phyloP scores from a whole-genome alignment of 2,888 invertebrate genomes.

The Coenonympha glycerion region DNA sequence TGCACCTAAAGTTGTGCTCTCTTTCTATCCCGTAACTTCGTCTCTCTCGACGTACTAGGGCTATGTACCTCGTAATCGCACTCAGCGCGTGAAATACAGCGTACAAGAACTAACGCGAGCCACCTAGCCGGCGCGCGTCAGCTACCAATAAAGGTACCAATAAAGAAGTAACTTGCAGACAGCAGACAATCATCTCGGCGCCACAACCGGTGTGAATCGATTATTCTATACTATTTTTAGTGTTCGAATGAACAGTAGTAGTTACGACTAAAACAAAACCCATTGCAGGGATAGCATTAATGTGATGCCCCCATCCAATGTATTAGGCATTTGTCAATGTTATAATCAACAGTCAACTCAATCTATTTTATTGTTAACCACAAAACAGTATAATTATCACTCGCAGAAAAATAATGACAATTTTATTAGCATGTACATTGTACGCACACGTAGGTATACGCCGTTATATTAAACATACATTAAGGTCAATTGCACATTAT shows the following conservation, averaged over 20 bases:
- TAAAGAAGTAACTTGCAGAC: neutral
- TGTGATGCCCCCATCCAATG: no score
- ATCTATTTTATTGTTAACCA: neutral
- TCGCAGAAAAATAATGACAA: neutral
- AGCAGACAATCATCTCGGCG: neutral
- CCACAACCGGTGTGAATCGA: neutral
- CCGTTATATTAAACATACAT: constrained; percentile 4
- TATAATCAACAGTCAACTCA: no score
- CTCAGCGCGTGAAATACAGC: no score
- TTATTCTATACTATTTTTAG: neutral
- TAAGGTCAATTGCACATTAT: constrained; percentile 2
- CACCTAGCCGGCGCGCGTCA: neutral
- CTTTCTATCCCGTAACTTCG: no score
- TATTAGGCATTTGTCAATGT: no score
- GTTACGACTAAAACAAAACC: no score
- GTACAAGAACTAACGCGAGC: no score
- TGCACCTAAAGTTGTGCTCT: no score
- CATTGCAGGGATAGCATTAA: no score
- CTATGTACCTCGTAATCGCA: no score
- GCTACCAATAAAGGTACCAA: neutral
- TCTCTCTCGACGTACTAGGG: no score
- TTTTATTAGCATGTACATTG: constrained; percentile 1
- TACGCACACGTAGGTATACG: neutral
- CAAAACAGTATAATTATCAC: no score
- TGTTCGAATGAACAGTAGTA: neutral